A percentile compares a stretch with the other conserved stretches of the same genome.
These are phyloP conservation scores for Narcine bancroftii DNA, from an alignment of 2,113 vertebrate genomes.

Conservation along the genomic window DNA sequence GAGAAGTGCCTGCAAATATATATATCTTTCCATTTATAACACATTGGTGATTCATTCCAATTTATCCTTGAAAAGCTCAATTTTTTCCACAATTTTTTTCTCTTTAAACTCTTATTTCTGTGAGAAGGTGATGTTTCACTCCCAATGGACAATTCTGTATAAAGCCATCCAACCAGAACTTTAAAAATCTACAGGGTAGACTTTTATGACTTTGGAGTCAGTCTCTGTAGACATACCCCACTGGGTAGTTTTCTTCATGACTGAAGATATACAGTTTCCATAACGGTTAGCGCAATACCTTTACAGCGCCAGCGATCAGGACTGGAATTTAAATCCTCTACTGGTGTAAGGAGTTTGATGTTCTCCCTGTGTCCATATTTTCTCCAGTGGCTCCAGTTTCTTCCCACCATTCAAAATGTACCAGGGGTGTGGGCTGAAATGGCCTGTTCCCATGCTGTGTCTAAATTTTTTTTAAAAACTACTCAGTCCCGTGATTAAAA, in stretches of 20 bases:
- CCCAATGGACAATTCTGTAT: neutral
- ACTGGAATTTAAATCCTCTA: too few species aligned
- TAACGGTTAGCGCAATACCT: too few species aligned
- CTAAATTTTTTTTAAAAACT: too few species aligned
- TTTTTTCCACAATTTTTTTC: neutral
- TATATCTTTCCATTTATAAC: neutral
- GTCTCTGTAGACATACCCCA: neutral
- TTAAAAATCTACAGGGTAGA: neutral
- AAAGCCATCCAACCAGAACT: neutral
- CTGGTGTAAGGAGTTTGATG: too few species aligned
- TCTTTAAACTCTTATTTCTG: neutral
- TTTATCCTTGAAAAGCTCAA: neutral
- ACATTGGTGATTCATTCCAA: neutral
- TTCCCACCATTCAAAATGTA: too few species aligned
- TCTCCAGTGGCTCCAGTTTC: too few species aligned
- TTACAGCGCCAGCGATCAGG: too few species aligned
- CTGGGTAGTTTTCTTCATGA: neutral
- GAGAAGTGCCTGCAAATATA: neutral
- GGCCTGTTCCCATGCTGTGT: too few species aligned
- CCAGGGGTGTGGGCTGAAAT: too few species aligned
- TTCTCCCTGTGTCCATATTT: too few species aligned
- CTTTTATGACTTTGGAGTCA: neutral
- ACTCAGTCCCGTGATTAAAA: too few species aligned
- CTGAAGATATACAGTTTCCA: too few species aligned
- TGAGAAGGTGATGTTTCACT: neutral